phyloP scores from a whole-genome alignment of 2,888 invertebrate species.

The Torymus texanus region DNA sequence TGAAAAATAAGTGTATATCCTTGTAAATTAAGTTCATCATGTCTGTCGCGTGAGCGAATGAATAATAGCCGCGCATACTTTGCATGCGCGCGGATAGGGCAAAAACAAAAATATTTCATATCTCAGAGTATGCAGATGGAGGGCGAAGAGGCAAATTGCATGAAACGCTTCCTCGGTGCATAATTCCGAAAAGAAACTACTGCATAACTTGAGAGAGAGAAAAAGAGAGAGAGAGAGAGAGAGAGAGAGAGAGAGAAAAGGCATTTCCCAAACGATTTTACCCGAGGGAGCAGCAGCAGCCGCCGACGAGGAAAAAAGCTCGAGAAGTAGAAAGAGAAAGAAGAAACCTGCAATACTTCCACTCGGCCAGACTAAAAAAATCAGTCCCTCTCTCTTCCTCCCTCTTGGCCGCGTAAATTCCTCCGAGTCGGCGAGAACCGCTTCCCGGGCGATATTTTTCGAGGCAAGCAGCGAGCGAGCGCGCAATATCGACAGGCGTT shows the following conservation, averaged over 20 bases:
- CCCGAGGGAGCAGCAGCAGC: neutral
- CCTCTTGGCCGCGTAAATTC: neutral
- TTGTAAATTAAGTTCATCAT: too few species aligned
- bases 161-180: neutral
- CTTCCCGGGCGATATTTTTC: neutral
- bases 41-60: too few species aligned
- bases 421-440: too few species aligned
- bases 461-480: slow-evolving; percentile 34
- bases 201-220: neutral
- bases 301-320: neutral
- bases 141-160: neutral
- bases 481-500: slow-evolving; percentile 55
- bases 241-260: too few species aligned
- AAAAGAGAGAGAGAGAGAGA: too few species aligned
- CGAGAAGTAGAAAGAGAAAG: neutral
- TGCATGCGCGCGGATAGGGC: too few species aligned
- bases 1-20: too few species aligned
- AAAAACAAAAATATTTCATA: too few species aligned
- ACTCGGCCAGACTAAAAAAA: slow-evolving; percentile 11
- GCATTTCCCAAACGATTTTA: slow-evolving; percentile 8
- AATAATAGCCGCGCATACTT: too few species aligned
- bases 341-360: slow-evolving; percentile 29
- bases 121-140: too few species aligned
- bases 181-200: neutral
- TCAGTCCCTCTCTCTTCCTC: neutral